phyloP scores from a whole-genome alignment of 2,113 vertebrate genomes.

The Hylia prasina region DNA sequence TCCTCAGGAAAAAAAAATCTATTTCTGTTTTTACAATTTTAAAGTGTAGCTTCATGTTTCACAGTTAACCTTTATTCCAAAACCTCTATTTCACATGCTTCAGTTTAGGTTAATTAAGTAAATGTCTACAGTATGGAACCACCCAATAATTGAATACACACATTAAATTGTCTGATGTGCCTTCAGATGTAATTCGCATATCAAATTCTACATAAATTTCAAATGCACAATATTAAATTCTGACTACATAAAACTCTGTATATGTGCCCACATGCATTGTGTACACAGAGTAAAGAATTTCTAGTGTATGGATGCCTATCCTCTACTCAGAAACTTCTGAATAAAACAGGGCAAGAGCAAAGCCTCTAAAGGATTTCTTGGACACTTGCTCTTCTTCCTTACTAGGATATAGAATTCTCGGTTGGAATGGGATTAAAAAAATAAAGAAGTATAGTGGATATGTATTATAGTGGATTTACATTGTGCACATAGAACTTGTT shows the following conservation, averaged over 20 bases:
- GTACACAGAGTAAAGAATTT: not conserved
- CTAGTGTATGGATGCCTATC: not conserved
- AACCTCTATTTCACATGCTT: not conserved
- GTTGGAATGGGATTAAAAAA: not conserved
- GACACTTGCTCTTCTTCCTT: not conserved
- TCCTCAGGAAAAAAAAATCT: not conserved
- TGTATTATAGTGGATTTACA: slow-evolving; percentile 2
- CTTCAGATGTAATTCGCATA: not conserved
- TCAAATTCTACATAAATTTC: not conserved
- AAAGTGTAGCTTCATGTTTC: not conserved
- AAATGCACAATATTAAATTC: not conserved
- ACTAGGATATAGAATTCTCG: not conserved
- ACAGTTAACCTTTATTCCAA: not conserved
- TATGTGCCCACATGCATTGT: not conserved
- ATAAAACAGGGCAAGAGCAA: not conserved
- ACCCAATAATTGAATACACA: not conserved
- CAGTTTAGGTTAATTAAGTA: not conserved
- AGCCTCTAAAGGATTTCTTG: not conserved
- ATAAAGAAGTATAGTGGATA: not conserved
- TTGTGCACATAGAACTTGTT: not conserved
- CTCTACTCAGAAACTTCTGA: not conserved
- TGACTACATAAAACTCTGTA: not conserved
- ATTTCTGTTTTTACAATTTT: not conserved
- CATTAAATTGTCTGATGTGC: not conserved
- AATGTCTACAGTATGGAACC: not conserved